Evolutionary conservation across 2,113 vertebrate genomes (phyloP), one percentile per base, ranked within the genome.

Genomic region (Oryzias javanicus): DNA sequence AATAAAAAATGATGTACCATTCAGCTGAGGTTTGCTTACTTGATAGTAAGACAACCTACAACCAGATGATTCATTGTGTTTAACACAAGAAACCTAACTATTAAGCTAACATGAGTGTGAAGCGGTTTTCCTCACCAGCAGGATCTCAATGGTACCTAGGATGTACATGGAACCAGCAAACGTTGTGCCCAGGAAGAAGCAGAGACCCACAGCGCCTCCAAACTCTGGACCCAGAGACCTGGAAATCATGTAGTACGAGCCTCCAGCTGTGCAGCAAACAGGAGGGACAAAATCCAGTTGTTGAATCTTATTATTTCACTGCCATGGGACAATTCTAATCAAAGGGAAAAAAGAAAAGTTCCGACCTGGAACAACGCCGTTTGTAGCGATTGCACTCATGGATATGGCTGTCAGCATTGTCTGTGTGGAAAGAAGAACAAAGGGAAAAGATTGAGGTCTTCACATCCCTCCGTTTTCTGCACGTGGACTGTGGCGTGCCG

Each of bases 361-460:
- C 70, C 14, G 87, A 97, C 96, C 95, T 93, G 96, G 96, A 62
- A 98, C 96, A 0, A 98, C 95, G 3, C 97, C 97, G 5, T 98
- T 98, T 49, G 97, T 98, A 45, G 97, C 97, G 22, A 98, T 96
- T 13, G 97, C 97, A 60, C 97, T 98, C 97, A 98, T 98, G 58
- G 97, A 98, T 88, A 98, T 98, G 50, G 96, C 94, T 0, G 96
- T 98, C 76, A 98, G 88, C 95, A 97, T 94, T 1, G 97, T 98
- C 97, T 98, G 86, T 59, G 18, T 44, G 64, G 53, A 63, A 40
- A 55, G 48, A 8, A 5, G 16, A 49, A 42, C 14, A 47, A 50
- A 29, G 27, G 49, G 5, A 47, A 65, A 16, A 72, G 12, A 16
- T 40, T 42, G 1, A 67, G 41, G 15, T 10, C 35, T 25, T 53